Conservation (phyloP, 1,140 invertebrate species). For the Maniola jurtina region DNA sequence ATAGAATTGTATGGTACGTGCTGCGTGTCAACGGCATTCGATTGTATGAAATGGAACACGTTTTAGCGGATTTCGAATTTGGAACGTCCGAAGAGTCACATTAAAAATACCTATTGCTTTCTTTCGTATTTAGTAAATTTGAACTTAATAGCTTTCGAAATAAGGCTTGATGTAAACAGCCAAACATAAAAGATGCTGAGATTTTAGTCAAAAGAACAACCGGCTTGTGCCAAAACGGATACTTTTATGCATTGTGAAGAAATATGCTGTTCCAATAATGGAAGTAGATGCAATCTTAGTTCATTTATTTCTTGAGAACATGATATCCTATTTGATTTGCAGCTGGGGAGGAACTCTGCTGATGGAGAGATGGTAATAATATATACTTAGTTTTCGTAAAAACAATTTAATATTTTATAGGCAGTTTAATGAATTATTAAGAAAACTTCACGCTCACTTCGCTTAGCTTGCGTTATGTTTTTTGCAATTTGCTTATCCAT, state of each 20-base stretch:
- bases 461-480: no score
- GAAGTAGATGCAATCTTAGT: constrained; percentile 24
- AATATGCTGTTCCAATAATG: constrained; percentile 18
- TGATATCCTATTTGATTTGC: neutral
- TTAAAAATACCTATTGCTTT: constrained; percentile 35
- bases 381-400: no score
- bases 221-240: constrained; percentile 54
- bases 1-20: constrained; percentile 48
- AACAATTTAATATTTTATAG: no score
- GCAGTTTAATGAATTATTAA: no score
- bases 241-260: constrained; percentile 34
- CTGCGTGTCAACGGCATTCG: constrained; percentile 51
- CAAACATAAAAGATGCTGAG: constrained; percentile 32
- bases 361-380: neutral
- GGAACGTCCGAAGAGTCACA: constrained; percentile 38
- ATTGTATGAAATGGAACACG: constrained; percentile 61
- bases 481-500: no score
- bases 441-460: no score
- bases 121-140: constrained; percentile 39
- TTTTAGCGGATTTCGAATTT: constrained; percentile 59
- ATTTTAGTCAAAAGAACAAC: constrained; percentile 45
- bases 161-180: constrained; percentile 35
- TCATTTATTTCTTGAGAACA: constrained; percentile 15
- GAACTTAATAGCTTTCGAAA: constrained; percentile 45
- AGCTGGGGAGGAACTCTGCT: neutral